Percentiles rank a stretch among this genome's conserved stretches.
phyloP scores from a whole-genome alignment of 2,113 vertebrate species.

The Felis catus region DNA sequence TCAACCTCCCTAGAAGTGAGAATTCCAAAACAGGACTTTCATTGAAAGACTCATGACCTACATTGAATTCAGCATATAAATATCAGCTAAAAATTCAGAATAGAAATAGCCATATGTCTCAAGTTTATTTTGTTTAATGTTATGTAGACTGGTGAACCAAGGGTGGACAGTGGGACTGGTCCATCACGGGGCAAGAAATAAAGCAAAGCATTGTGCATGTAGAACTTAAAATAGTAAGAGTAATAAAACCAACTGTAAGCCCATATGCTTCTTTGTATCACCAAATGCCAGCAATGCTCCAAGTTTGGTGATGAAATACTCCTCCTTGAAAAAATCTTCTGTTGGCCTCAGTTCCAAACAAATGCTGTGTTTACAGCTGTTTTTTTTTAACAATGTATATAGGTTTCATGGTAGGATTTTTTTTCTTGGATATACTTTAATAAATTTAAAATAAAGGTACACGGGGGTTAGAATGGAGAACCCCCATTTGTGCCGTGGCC shows the following conservation, averaged over 20 bases:
- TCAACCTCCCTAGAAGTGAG: not conserved
- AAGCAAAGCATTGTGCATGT: not conserved
- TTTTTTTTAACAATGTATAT: not conserved
- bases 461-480: not conserved
- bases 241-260: not conserved
- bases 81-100: not conserved
- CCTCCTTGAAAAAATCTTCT: not conserved
- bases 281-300: not conserved
- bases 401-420: not conserved
- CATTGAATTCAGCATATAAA: not conserved
- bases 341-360: not conserved
- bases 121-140: not conserved
- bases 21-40: not conserved
- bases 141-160: not conserved
- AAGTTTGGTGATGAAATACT: not conserved
- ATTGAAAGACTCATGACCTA: not conserved
- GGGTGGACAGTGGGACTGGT: accelerated
- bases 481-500: not conserved
- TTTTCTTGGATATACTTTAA: not conserved
- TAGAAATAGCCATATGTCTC: not conserved
- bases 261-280: not conserved
- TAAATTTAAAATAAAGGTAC: not conserved
- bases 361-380: not conserved
- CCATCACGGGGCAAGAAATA: not conserved
- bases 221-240: not conserved